These are phyloP conservation scores for Eupithecia tripunctaria DNA, from an alignment of 2,888 invertebrate species.

Conservation along the genomic window DNA sequence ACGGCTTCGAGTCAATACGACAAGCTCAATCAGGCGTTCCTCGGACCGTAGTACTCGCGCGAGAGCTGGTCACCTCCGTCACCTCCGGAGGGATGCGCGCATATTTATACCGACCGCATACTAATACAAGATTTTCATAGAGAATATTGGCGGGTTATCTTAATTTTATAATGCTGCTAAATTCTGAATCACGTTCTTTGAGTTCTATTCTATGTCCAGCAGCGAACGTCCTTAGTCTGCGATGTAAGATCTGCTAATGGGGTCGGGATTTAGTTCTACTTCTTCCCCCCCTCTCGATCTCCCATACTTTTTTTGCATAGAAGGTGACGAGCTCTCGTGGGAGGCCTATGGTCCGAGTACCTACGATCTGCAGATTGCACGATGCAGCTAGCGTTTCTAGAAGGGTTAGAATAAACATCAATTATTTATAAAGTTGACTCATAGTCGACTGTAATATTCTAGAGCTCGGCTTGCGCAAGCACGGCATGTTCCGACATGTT, in stretches of 20 bases:
- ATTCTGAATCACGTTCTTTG: neutral
- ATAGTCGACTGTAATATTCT: constrained; percentile 20
- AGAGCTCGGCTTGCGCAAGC: constrained; percentile 11
- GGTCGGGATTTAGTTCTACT: neutral
- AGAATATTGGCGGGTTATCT: neutral
- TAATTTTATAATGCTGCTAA: neutral
- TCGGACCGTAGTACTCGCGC: constrained; percentile 4
- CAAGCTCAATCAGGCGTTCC: constrained; percentile 38
- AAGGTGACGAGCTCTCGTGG: neutral
- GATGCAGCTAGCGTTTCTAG: constrained; percentile 1
- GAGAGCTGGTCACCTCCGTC: neutral
- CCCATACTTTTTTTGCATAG: neutral
- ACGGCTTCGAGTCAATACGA: constrained; percentile 41
- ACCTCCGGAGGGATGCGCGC: neutral
- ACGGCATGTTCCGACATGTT: constrained; percentile 21
- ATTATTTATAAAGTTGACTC: constrained; percentile 23
- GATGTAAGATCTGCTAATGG: neutral
- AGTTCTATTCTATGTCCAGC: neutral
- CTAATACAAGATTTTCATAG: too few relatives aligned
- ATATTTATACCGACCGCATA: neutral
- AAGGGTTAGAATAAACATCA: constrained; percentile 31
- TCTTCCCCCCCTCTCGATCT: neutral
- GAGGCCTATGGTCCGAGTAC: neutral
- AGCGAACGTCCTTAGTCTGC: neutral
- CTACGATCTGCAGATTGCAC: constrained; percentile 3